Evolutionary conservation across 2,797 vertebrate genomes (phyloP).

Genomic region (Cephalopachus bancanus): DNA sequence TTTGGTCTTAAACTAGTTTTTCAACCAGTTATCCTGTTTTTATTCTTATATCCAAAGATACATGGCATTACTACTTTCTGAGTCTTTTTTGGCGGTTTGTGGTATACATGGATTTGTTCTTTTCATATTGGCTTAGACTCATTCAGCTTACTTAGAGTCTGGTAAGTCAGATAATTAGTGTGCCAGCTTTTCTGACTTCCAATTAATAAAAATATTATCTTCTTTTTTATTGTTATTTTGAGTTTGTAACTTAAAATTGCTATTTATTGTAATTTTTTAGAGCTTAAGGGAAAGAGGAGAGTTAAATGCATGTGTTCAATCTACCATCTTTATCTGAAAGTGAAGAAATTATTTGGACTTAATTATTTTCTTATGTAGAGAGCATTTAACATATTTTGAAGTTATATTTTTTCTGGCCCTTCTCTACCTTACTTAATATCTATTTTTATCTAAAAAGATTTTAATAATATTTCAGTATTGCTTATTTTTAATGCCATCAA

Average conservation of each 20-base stretch:
- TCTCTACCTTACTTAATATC: neutral
- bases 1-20: slow-evolving; percentile 24
- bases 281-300: neutral
- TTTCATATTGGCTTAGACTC: slow-evolving; percentile 26
- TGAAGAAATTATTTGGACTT: slow-evolving; percentile 18
- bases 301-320: neutral
- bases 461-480: slow-evolving; percentile 33
- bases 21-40: neutral
- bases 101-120: neutral
- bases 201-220: neutral
- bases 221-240: neutral
- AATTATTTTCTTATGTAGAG: slow-evolving; percentile 18
- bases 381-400: neutral
- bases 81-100: neutral
- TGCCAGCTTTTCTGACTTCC: slow-evolving; percentile 42
- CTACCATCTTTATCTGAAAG: slow-evolving; percentile 45
- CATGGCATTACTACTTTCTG: neutral
- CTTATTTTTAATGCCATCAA: slow-evolving; percentile 38
- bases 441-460: slow-evolving; percentile 39
- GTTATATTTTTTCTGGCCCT: neutral
- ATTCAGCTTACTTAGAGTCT: neutral
- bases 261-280: slow-evolving; percentile 25
- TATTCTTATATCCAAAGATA: neutral
- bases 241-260: slow-evolving; percentile 20
- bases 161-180: neutral